Evolutionary conservation across 2,888 invertebrate species (phyloP).

Genomic region (Drosophila barbarae): DNA sequence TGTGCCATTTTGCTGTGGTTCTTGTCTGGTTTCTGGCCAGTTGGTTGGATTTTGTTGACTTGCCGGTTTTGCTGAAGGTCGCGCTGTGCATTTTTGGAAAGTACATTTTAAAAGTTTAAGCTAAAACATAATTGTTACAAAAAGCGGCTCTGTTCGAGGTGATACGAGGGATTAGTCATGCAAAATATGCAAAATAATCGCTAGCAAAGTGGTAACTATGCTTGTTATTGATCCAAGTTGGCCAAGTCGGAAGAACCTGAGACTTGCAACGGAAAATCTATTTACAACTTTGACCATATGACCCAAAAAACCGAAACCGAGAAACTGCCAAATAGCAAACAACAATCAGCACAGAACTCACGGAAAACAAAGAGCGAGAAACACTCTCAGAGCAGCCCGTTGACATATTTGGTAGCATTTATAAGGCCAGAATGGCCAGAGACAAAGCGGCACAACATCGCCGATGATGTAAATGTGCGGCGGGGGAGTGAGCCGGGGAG

Average conservation of each 20-base stretch:
- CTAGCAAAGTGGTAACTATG: neutral
- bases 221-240: constrained; percentile 11
- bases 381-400: constrained; percentile 29
- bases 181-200: constrained; percentile 29
- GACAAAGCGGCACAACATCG: constrained; percentile 40
- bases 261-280: constrained; percentile 15
- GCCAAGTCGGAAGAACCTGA: neutral
- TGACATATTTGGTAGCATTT: constrained; percentile 60
- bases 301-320: constrained; percentile 24
- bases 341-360: neutral
- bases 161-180: constrained; percentile 32
- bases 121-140: constrained; percentile 64
- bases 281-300: constrained; percentile 15
- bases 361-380: constrained; percentile 11
- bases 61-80: constrained; percentile 58
- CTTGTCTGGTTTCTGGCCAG: constrained; percentile 42
- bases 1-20: constrained; percentile 51
- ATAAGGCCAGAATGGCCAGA: constrained; percentile 38
- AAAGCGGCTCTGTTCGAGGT: constrained; percentile 50
- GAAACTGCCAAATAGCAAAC: constrained; percentile 6
- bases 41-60: constrained; percentile 46
- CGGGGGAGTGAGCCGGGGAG: neutral
- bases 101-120: constrained; percentile 65
- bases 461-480: constrained; percentile 38
- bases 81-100: constrained; percentile 60